Base-by-base conservation (phyloP, 2,888 invertebrate genomes). In the Cheilosia vulpina region DNA sequence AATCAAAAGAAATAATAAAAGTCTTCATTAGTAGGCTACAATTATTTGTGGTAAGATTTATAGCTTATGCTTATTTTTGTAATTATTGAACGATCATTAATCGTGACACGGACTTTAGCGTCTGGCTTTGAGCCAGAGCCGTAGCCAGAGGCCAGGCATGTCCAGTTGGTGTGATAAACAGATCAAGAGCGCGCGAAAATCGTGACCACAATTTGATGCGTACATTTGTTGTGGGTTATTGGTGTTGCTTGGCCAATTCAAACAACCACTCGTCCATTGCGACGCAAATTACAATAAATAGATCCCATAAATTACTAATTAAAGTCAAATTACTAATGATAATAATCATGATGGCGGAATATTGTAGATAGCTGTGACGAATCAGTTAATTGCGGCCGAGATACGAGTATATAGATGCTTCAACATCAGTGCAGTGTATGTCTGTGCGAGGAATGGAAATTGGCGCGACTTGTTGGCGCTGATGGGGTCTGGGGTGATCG, bases 61-160 rank as follows among this genome's bases (percentile, higher is more conserved):
- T 27, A 9, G n/a, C 43, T 53, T 34, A 43, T 77, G 76, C 71
- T 79, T 71, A 79, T 79, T 79, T 72, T 79, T 72, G 57, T 79
- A 72, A 79, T 79, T 79, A 79, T 72, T 72, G 24, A 58, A 17
- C 57, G 72, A 79, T 79, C 79, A 79, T 79, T 79, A 71, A 72
- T 79, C 79, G 79, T 79, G 79, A 79, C 65, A 72, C 58, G 72
- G 72, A 65, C 65, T 52, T 79, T 72, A 79, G 66, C 79, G 62
- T 55, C 63, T 78, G 69, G 69, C 77, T 63, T 57, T 17, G 41
- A 55, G 69, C 77, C 69, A 78, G 57, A 24, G 15, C 21, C 17
- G 17, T 1, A 7, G 11, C 24, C 7, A 17, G 13, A 27, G n/a
- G 3, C 38, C 9, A 4, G 24, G 15, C 11, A 11, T 17, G 3